Evolutionary conservation across 2,888 invertebrate species (phyloP), one percentile per base, ranked within the genome.

Genomic region (Chrysotoxum bicinctum): DNA sequence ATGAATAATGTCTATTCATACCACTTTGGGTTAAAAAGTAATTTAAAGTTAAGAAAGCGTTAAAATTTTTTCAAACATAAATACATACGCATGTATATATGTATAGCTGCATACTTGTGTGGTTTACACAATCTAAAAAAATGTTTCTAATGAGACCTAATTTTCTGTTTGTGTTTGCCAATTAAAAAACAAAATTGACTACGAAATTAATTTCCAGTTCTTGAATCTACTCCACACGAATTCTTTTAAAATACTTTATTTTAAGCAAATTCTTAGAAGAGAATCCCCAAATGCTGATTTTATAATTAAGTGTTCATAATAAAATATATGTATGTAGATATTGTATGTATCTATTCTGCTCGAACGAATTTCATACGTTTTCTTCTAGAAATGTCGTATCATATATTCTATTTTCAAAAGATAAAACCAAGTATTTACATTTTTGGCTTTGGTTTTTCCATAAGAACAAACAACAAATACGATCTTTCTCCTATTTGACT

Each of bases 401-500:
- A 45, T 19, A 45, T 12, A 19, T 19, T 12, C 3, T 4, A n/a
- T 37, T 37, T 14, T 0, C 0, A 12, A 5, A 32, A 35, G 35
- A 56, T 56, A 14, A 19, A 56, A 56, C 3, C 35, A 56, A 56
- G 35, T 56, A 56, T 35, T 35, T 56, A 56, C 14, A 19, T 48
- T 21, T 56, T 35, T 3, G 8, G 26, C n/a, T 52, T 16, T 30
- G 16, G n/a, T 10, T 30, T n/a, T 30, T 4, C 16, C 1, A 16
- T 10, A 30, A 16, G 1, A 54, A 54, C 12, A 16, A 19, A 1
- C 7, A 10, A 6, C 32, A 16, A 32, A 35, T 9, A 32, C 0
- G 12, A 16, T 6, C 56, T 21, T 26, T 52, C 10, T 14, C 37
- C 4, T 37, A 32, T 56, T 37, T 37, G 14, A 5, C 19, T 56